phyloP scores from a whole-genome alignment of 2,888 invertebrate species.

The Calliopum simillimum region DNA sequence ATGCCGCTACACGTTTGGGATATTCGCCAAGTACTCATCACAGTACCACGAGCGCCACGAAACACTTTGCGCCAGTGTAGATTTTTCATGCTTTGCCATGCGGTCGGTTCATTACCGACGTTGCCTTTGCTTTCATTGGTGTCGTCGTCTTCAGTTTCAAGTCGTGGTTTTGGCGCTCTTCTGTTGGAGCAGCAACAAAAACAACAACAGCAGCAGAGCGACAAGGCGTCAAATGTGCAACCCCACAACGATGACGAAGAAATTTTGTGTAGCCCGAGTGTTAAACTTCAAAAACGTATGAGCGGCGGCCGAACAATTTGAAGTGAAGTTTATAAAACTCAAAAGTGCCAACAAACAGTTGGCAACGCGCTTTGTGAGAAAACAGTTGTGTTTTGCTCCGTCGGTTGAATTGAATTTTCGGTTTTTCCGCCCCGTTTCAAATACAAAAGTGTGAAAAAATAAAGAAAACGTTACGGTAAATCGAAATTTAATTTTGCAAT shows the following conservation, averaged over 20 bases:
- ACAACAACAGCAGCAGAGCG: slow-evolving; percentile 3
- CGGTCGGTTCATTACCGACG: not conserved
- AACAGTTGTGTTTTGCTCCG: slow-evolving; percentile 33
- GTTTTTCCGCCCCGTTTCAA: not conserved
- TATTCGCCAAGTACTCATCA: not conserved
- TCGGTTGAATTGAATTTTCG: slow-evolving; percentile 13
- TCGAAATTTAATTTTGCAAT: slow-evolving; percentile 3
- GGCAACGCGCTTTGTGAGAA: slow-evolving; percentile 42
- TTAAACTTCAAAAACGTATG: slow-evolving; percentile 10
- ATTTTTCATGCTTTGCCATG: slow-evolving; percentile 11
- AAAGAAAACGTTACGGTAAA: not conserved
- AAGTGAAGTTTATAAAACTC: slow-evolving; percentile 5
- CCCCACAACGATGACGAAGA: not conserved
- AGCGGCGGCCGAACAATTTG: not conserved
- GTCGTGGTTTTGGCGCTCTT: slow-evolving; percentile 4
- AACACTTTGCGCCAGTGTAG: slow-evolving; percentile 12
- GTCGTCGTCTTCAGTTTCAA: not conserved
- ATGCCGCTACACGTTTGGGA: not conserved
- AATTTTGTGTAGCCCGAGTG: not conserved
- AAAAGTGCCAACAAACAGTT: slow-evolving; percentile 30
- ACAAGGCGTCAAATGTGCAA: not conserved
- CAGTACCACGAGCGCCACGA: not conserved
- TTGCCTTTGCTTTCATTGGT: not conserved
- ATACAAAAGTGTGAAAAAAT: not conserved
- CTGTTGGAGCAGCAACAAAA: slow-evolving; percentile 7